phyloP scores from a whole-genome alignment of 2,888 invertebrate species.

The Vanessa cardui region DNA sequence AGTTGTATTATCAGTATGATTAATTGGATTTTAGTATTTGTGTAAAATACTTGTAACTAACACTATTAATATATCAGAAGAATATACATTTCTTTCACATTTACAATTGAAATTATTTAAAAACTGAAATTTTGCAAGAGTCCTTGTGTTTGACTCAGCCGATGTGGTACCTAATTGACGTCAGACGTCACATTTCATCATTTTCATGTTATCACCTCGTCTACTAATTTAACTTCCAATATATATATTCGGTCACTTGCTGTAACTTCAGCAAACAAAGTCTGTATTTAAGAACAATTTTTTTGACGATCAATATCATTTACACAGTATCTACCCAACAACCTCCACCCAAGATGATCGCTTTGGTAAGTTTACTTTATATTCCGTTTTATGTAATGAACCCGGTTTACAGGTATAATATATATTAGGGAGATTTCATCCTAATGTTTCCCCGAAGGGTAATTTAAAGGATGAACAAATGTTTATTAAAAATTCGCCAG shows the following conservation, averaged over 20 bases:
- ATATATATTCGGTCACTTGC: constrained; percentile 56
- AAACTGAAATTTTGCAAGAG: constrained; percentile 4
- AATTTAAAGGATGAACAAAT: no score
- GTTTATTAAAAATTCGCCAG: no score
- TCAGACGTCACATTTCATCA: constrained; percentile 53
- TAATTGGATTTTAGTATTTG: no score
- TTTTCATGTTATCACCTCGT: constrained; percentile 70
- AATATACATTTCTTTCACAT: no score
- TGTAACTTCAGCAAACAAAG: constrained; percentile 66
- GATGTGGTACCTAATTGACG: constrained; percentile 41
- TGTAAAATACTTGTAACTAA: no score
- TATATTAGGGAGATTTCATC: background rate
- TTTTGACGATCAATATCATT: constrained; percentile 34
- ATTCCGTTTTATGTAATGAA: background rate
- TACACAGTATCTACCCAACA: constrained; percentile 38
- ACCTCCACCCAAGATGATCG: constrained; percentile 52
- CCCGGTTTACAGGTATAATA: background rate
- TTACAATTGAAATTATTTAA: no score
- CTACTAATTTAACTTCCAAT: constrained; percentile 49
- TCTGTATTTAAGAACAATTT: constrained; percentile 67
- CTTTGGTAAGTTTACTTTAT: constrained; percentile 59
- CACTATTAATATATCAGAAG: no score
- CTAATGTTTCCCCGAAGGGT: no score
- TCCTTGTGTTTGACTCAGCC: constrained; percentile 37
- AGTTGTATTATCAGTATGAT: no score